Evolutionary conservation across 2,797 vertebrate species (phyloP).

Genomic region (Myoxocephalus aenaeus): DNA sequence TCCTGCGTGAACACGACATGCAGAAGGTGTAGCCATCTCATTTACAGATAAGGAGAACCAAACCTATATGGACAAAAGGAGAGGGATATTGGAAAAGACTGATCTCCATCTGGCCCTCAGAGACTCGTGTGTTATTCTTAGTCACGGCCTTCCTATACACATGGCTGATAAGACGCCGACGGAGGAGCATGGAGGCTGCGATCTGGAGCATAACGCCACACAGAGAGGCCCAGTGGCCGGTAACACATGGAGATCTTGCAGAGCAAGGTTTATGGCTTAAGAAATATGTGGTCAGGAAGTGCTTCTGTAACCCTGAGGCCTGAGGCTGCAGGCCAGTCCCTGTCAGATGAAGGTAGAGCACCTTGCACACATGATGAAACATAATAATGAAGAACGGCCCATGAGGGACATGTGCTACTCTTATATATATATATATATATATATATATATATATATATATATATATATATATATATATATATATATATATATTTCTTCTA

Average conservation of each 20-base stretch:
- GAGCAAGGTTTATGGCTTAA: conserved; percentile 43
- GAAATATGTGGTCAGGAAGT: conserved; percentile 31
- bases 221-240: background rate
- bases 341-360: background rate
- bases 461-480: no score
- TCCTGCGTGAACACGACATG: conserved; percentile 29
- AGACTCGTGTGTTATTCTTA: conserved; percentile 37
- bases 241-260: conserved; percentile 8
- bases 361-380: background rate
- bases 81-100: conserved; percentile 25
- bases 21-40: conserved; percentile 5
- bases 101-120: conserved; percentile 34
- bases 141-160: conserved; percentile 25
- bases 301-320: conserved; percentile 7
- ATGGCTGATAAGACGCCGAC: conserved; percentile 35
- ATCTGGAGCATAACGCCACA: conserved; percentile 22
- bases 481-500: background rate
- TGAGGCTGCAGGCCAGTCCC: conserved; percentile 11
- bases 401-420: background rate
- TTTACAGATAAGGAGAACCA: conserved; percentile 53
- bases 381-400: background rate
- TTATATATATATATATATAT: no score
- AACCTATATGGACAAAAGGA: conserved; percentile 49
- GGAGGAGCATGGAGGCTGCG: background rate
- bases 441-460: no score